Conservation (phyloP, 2,888 invertebrate species). For the Cerastoderma edule region DNA sequence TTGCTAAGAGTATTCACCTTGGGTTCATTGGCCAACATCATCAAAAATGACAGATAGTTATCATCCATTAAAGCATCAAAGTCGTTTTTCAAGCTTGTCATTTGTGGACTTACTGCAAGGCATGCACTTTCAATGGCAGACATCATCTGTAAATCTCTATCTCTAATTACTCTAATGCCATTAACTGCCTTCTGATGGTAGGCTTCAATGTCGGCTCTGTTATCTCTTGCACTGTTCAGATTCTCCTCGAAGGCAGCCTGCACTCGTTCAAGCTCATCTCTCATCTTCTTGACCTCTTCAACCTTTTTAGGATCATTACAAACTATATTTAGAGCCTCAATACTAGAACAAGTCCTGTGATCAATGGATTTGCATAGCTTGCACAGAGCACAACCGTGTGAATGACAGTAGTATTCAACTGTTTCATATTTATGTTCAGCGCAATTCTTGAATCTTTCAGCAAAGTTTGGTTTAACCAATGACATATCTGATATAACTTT, state of each 20-base stretch:
- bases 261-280: background rate
- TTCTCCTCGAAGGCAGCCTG: background rate
- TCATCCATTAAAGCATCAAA: background rate
- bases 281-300: background rate
- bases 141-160: background rate
- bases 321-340: background rate
- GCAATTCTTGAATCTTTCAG: background rate
- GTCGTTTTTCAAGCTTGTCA: background rate
- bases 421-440: background rate
- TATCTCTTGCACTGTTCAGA: background rate
- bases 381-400: background rate
- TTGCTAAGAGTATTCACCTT: background rate
- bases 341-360: slow-evolving; percentile 4
- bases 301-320: background rate
- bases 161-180: background rate
- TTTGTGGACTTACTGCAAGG: background rate
- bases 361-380: background rate
- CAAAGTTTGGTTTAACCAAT: background rate
- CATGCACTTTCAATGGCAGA: background rate
- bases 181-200: background rate
- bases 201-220: background rate
- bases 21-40: background rate
- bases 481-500: slow-evolving; percentile 5
- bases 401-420: background rate
- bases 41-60: background rate